Conservation (phyloP, 2,888 invertebrate genomes). For the Plagodis dolabraria region DNA sequence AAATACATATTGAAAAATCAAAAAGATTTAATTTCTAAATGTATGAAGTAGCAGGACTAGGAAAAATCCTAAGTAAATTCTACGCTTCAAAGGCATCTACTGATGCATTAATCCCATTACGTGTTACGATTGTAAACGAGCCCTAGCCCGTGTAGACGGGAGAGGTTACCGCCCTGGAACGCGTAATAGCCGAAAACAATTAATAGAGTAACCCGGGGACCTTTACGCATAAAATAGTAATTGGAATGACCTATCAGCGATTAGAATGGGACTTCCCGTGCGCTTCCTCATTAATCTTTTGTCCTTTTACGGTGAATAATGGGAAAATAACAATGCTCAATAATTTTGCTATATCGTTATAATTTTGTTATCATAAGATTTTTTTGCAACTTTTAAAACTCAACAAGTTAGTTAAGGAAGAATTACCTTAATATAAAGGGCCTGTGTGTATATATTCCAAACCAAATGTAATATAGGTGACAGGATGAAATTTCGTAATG, state of each 20-base stretch:
- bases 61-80: neutral
- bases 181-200: slow-evolving; percentile 59
- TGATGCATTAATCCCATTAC: slow-evolving; percentile 57
- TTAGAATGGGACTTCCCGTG: slow-evolving; percentile 32
- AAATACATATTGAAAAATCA: no score
- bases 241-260: slow-evolving; percentile 52
- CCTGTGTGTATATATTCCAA: no score
- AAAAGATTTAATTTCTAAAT: no score
- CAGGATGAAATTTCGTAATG: no score
- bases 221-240: slow-evolving; percentile 53
- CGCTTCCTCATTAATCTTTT: slow-evolving; percentile 13
- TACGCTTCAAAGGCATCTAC: slow-evolving; percentile 28
- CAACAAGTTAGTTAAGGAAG: no score
- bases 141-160: slow-evolving; percentile 35
- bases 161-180: slow-evolving; percentile 48
- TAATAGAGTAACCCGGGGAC: slow-evolving; percentile 56
- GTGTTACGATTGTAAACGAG: slow-evolving; percentile 53
- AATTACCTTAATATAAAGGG: no score
- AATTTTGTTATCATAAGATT: no score
- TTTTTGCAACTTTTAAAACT: no score
- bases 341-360: neutral
- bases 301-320: slow-evolving; percentile 3
- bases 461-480: no score
- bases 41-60: no score
- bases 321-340: neutral